Conservation (phyloP, 2,888 invertebrate species). For the Acanthosepion lycidas region DNA sequence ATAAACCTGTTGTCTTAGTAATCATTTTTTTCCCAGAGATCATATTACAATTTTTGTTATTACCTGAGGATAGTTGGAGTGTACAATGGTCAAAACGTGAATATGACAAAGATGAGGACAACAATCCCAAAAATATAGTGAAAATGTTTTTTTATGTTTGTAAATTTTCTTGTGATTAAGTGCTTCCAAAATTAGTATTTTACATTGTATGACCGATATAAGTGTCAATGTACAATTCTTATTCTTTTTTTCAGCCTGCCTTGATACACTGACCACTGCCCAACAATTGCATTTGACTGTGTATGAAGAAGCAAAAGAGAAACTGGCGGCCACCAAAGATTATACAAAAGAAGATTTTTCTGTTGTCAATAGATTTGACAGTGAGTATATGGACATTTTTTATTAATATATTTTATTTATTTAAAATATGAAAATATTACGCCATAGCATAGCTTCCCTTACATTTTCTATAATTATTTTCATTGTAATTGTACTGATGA, state of each 20-base stretch:
- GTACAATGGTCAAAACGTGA: too few species aligned
- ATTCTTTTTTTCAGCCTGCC: slow-evolving; percentile 76
- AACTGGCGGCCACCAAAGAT: slow-evolving; percentile 76
- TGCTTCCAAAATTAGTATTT: not conserved
- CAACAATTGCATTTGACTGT: slow-evolving; percentile 76
- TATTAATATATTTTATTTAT: too few species aligned
- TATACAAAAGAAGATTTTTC: slow-evolving; percentile 87
- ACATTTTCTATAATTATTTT: too few species aligned
- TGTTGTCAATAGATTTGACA: slow-evolving; percentile 91
- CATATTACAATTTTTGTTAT: too few species aligned
- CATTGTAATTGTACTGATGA: too few species aligned
- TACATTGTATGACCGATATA: not conserved
- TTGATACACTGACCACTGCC: slow-evolving; percentile 90
- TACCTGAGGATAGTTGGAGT: too few species aligned
- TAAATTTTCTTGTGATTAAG: not conserved
- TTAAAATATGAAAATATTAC: too few species aligned
- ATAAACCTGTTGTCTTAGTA: too few species aligned
- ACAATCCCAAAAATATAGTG: too few species aligned
- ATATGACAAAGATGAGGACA: too few species aligned
- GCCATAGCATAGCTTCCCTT: too few species aligned
- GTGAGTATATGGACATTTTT: slow-evolving; percentile 74
- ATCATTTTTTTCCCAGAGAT: too few species aligned
- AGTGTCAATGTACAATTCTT: not conserved
- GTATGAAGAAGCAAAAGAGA: slow-evolving; percentile 72
- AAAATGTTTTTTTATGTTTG: not conserved